Conservation (phyloP, 2,888 invertebrate genomes). For the Nyleta sp. region DNA sequence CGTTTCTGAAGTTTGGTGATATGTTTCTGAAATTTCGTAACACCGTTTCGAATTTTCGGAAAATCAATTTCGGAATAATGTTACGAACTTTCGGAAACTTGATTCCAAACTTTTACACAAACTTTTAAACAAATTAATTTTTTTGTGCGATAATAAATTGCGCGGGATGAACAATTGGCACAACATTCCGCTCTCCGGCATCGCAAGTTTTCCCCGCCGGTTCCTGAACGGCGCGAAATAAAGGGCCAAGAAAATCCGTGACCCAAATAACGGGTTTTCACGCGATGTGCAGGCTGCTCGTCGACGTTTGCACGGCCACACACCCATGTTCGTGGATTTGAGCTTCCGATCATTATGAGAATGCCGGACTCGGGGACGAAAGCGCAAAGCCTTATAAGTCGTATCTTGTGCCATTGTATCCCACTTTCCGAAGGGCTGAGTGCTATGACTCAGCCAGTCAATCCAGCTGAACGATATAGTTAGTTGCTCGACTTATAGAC, state of each 20-base stretch:
- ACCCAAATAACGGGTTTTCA: constrained; percentile 50
- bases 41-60: too few relatives aligned
- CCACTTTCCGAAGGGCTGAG: constrained; percentile 25
- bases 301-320: constrained; percentile 29
- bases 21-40: too few relatives aligned
- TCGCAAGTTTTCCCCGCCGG: not conserved
- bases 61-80: too few relatives aligned
- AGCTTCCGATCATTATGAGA: constrained; percentile 14
- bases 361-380: not conserved
- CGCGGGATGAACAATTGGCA: too few relatives aligned
- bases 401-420: constrained; percentile 2
- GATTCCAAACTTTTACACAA: too few relatives aligned
- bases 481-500: constrained; percentile 16
- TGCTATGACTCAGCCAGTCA: constrained; percentile 11
- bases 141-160: too few relatives aligned
- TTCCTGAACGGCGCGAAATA: constrained; percentile 15
- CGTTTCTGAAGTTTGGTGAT: too few relatives aligned
- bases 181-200: too few relatives aligned
- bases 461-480: constrained; percentile 3
- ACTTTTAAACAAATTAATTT: too few relatives aligned
- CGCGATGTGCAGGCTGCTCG: constrained; percentile 36
- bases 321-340: constrained; percentile 6
- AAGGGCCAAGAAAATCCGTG: constrained; percentile 47
- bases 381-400: constrained; percentile 30
- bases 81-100: too few relatives aligned